These are phyloP conservation scores for Tetranychus urticae DNA, from an alignment of 1,140 invertebrate genomes.

Conservation along the genomic window DNA sequence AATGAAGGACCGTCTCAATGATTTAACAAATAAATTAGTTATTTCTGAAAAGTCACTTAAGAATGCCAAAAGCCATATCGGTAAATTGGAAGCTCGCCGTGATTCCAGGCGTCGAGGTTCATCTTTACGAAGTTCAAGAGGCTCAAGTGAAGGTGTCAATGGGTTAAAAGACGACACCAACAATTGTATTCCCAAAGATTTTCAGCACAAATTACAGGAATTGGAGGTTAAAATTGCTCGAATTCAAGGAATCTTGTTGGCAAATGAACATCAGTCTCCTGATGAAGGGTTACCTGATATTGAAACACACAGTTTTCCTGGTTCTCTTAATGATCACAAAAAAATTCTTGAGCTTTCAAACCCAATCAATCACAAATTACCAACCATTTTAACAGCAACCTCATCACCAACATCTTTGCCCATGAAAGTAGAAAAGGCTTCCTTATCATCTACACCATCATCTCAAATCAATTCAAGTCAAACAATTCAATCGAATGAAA, in stretches of 20 bases:
- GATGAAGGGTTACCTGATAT: neutral
- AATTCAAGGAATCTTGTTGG: constrained; percentile 26
- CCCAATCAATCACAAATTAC: too few relatives aligned
- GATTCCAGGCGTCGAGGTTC: constrained; percentile 45
- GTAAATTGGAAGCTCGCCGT: constrained; percentile 39
- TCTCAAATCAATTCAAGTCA: too few relatives aligned
- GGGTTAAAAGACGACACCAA: constrained; percentile 37
- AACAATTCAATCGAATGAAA: too few relatives aligned
- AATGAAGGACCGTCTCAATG: constrained; percentile 57
- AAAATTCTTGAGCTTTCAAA: too few relatives aligned
- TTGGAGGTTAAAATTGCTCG: constrained; percentile 46
- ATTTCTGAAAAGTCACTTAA: constrained; percentile 57
- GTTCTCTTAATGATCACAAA: neutral
- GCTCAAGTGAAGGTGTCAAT: too few relatives aligned
- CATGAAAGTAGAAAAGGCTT: too few relatives aligned
- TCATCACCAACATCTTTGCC: too few relatives aligned
- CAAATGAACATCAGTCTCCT: neutral
- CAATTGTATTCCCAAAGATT: constrained; percentile 47
- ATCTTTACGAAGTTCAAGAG: constrained; percentile 35
- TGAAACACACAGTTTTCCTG: neutral
- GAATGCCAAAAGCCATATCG: constrained; percentile 46
- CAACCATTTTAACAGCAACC: too few relatives aligned
- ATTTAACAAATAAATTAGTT: constrained; percentile 51
- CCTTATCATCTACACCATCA: too few relatives aligned
- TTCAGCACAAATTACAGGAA: constrained; percentile 53